Conservation (phyloP, 2,888 invertebrate genomes). For the Leptinotarsa juncta region DNA sequence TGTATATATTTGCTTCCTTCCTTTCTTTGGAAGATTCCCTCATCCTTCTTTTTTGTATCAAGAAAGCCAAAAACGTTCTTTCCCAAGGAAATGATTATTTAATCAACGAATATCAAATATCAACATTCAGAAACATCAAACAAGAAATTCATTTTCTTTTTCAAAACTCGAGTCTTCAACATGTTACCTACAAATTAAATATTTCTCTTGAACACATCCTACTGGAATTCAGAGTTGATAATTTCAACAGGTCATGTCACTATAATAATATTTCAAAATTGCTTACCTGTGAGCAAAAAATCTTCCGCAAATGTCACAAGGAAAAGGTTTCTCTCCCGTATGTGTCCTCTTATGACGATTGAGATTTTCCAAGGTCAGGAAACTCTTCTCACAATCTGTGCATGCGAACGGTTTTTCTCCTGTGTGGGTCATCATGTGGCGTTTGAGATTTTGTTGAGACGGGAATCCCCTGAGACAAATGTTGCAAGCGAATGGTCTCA, state of each 20-base stretch:
- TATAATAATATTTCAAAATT: neutral
- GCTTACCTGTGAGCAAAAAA: conserved; percentile 58
- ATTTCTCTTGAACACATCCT: no score
- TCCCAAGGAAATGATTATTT: neutral
- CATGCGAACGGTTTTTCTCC: conserved; percentile 60
- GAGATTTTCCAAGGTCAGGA: conserved; percentile 58
- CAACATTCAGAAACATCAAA: no score
- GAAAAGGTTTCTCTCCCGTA: conserved; percentile 60
- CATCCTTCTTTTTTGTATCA: no score
- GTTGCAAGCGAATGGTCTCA: conserved; percentile 57
- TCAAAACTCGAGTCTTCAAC: no score
- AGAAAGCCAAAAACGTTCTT: no score
- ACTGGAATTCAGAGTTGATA: no score
- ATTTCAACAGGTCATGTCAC: no score
- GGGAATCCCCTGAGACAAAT: conserved; percentile 58
- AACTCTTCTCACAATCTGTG: conserved; percentile 55
- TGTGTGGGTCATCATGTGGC: conserved; percentile 60
- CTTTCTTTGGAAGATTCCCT: no score
- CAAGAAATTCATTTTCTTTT: no score
- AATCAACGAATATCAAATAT: no score
- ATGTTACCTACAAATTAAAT: no score
- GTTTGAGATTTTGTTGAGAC: conserved; percentile 57
- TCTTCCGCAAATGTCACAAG: conserved; percentile 58
- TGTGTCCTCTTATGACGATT: conserved; percentile 60
- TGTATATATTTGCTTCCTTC: no score